Evolutionary conservation across 2,797 vertebrate species (phyloP).

Genomic region (Anguilla anguilla): DNA sequence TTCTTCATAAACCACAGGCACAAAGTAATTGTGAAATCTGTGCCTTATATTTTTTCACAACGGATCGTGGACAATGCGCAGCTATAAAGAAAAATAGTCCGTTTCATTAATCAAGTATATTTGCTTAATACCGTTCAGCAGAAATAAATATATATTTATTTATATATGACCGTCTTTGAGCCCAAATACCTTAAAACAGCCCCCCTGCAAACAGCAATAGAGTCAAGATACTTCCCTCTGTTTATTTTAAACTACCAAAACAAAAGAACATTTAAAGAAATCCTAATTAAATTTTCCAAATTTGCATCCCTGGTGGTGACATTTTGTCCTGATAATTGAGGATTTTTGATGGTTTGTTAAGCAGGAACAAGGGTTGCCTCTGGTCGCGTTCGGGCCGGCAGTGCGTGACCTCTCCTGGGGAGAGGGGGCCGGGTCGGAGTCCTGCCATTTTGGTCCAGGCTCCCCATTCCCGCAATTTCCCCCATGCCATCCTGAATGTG

Average conservation of each 20-base stretch:
- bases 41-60: background rate
- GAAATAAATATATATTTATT: background rate
- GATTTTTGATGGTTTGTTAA: slow-evolving; percentile 22
- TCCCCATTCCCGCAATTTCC: too few relatives aligned
- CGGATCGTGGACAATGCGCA: background rate
- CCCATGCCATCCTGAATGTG: background rate
- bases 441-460: background rate
- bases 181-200: background rate
- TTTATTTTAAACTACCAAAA: background rate
- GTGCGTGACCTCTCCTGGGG: background rate
- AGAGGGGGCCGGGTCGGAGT: too few relatives aligned
- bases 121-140: background rate
- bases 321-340: slow-evolving; percentile 8
- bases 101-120: background rate
- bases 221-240: background rate
- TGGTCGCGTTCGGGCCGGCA: background rate
- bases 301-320: background rate
- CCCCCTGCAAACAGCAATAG: background rate
- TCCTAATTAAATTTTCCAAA: background rate
- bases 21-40: background rate
- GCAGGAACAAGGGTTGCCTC: slow-evolving; percentile 13
- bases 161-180: background rate
- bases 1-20: background rate
- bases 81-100: background rate
- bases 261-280: background rate